phyloP scores from a whole-genome alignment of 2,113 vertebrate species.

The Hystrix cristata region DNA sequence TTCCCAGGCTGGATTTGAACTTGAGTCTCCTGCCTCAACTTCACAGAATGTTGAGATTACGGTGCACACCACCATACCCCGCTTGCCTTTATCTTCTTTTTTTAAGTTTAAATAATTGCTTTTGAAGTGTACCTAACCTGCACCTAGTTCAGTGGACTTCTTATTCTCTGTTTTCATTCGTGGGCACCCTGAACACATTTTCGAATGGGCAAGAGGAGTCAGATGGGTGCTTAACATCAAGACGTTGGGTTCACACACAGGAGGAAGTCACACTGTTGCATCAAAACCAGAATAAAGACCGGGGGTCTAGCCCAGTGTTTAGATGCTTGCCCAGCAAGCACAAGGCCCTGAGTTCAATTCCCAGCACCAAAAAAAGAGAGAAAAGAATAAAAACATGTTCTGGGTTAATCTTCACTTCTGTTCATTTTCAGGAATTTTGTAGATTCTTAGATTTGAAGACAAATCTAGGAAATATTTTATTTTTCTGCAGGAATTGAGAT shows the following conservation, averaged over 20 bases:
- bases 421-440: background rate
- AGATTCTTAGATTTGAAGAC: background rate
- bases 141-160: too few species aligned
- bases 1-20: background rate
- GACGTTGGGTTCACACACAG: background rate
- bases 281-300: background rate
- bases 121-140: background rate
- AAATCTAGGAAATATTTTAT: background rate
- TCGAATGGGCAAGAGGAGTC: background rate
- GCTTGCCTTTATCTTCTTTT: background rate
- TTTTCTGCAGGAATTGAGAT: background rate
- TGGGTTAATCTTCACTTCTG: background rate
- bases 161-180: accelerated
- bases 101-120: background rate
- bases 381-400: background rate
- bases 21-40: background rate
- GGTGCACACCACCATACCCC: background rate
- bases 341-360: too few species aligned
- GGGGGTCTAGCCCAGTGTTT: too few species aligned
- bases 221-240: accelerated
- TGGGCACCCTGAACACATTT: accelerated
- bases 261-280: background rate
- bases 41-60: too few species aligned
- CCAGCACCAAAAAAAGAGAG: too few species aligned
- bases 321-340: too few species aligned